Evolutionary conservation across 2,888 invertebrate species (phyloP).

Genomic region (Orgyia antiqua): DNA sequence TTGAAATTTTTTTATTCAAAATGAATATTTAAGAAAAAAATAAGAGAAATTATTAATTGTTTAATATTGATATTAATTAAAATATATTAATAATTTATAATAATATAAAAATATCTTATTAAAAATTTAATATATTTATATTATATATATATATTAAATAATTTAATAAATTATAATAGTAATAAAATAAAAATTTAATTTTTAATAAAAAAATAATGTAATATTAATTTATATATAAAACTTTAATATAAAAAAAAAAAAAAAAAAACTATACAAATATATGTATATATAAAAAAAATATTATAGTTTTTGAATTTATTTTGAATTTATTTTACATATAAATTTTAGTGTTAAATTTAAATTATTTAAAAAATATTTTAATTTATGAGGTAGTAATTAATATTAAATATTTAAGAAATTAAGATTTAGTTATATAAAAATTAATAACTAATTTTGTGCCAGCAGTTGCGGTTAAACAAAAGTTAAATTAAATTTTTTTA

Average conservation of each 20-base stretch:
- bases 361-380: constrained; percentile 60
- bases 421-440: constrained; percentile 78
- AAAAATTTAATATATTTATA: too few species aligned
- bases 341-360: constrained; percentile 62
- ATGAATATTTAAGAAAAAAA: neutral
- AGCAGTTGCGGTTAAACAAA: constrained; percentile 85
- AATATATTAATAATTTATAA: neutral
- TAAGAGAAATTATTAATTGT: constrained; percentile 23
- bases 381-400: constrained; percentile 52
- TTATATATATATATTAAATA: too few species aligned
- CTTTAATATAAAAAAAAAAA: too few species aligned
- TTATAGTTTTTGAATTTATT: constrained; percentile 72
- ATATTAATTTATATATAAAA: too few species aligned
- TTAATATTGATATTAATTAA: constrained; percentile 26
- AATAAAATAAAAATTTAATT: too few species aligned
- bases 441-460: constrained; percentile 82
- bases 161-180: too few species aligned
- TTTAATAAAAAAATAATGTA: too few species aligned
- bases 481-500: constrained; percentile 76
- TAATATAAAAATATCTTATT: neutral
- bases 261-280: too few species aligned
- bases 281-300: constrained; percentile 52
- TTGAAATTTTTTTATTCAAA: constrained; percentile 30
- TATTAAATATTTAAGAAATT: constrained; percentile 79
- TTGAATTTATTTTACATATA: constrained; percentile 75